Conservation (phyloP, 1,140 invertebrate genomes). For the Neuroterus valhalla region DNA sequence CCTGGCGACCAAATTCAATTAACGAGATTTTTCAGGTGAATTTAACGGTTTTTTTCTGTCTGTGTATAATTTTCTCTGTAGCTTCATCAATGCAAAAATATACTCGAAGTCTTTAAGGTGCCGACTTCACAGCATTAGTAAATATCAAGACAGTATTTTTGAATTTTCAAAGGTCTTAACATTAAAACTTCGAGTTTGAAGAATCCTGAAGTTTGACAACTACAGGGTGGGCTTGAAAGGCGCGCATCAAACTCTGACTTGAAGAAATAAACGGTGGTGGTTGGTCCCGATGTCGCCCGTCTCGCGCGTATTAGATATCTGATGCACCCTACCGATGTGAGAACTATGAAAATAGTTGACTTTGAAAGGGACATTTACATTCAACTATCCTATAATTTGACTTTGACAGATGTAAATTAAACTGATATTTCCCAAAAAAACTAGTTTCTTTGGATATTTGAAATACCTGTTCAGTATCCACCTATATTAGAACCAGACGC, state of each 20-base stretch:
- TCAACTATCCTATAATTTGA: too few relatives aligned
- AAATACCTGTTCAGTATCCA: neutral
- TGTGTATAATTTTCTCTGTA: too few relatives aligned
- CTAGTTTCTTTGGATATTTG: neutral
- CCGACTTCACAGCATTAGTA: neutral
- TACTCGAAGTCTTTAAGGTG: neutral
- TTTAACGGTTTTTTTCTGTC: too few relatives aligned
- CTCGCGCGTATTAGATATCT: neutral
- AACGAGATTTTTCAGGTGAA: too few relatives aligned
- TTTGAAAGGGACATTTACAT: too few relatives aligned
- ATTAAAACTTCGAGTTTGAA: slow-evolving; percentile 26
- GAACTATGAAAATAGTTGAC: neutral
- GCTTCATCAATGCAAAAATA: too few relatives aligned
- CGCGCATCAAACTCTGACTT: slow-evolving; percentile 31
- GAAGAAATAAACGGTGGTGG: slow-evolving; percentile 30
- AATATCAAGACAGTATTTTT: slow-evolving; percentile 5
- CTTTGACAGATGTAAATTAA: neutral
- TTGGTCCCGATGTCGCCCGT: slow-evolving; percentile 23
- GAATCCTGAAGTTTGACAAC: slow-evolving; percentile 26
- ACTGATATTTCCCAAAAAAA: too few relatives aligned
- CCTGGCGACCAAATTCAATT: too few relatives aligned
- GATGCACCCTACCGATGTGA: neutral
- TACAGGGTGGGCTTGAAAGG: slow-evolving; percentile 23
- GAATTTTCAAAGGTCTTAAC: slow-evolving; percentile 34
- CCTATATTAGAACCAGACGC: neutral